Base-by-base conservation (phyloP, 2,113 vertebrate genomes). In the Nestor notabilis region DNA sequence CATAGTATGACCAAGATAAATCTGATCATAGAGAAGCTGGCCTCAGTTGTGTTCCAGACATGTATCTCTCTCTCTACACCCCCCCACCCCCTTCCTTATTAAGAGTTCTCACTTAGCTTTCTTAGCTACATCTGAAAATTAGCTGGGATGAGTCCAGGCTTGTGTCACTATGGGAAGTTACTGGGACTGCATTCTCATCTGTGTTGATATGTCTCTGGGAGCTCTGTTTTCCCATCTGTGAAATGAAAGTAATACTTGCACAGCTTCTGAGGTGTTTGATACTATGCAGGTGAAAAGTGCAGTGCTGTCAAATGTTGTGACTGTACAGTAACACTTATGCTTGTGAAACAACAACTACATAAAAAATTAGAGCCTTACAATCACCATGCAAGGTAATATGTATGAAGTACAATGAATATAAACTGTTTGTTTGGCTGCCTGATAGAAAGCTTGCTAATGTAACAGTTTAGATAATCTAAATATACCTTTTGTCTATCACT, bases 231-330 rank as follows among this genome's bases (percentile, higher is more conserved):
- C 46, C 60, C 17, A 10, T 33, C 21, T 89, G 50, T 84, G 69
- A 91, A 91, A 70, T 83, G 41, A 79, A 93, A 88, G 58, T 8
- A 39, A 25, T 29, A 23, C 37, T 95, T 88, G 37, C 71, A 87
- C 24, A 70, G 33, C 52, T 89, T 60, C 60, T 39, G 35, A 82
- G 35, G 27, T 24, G 13, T 75, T 79, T 79, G 83, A 24, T 66
- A 43, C 27, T 84, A n/a, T 25, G 29, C 23, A 84, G 75, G 90
- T 81, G 39, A 91, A 88, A 92, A 91, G 47, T 79, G 37, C 52
- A 75, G 47, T 35, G 29, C 78, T 93, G 44, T 77, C 80, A 92
- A 90, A 70, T 71, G 55, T 43, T 91, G 65, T 69, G 29, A 53
- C n/a, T 81, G n/a, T 52, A 56, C 27, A 83, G 58, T 66, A 86